phyloP scores from a whole-genome alignment of 2,888 invertebrate genomes.

The Busseola fusca region DNA sequence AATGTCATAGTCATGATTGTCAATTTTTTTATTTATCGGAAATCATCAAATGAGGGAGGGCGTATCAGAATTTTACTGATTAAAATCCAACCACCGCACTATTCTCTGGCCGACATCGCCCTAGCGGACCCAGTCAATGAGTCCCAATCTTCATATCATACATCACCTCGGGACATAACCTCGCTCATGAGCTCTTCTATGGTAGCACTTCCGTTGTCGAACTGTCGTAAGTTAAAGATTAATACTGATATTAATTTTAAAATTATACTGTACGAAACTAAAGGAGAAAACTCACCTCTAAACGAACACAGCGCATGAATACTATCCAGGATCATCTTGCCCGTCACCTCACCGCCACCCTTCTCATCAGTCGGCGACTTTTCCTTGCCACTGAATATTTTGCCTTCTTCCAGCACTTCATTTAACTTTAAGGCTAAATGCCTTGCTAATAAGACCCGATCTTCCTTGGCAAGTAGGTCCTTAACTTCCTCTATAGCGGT shows the following conservation, averaged over 20 bases:
- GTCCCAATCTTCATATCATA: not conserved
- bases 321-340: slow-evolving; percentile 88
- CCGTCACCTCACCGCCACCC: slow-evolving; percentile 81
- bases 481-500: slow-evolving; percentile 90
- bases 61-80: too few relatives aligned
- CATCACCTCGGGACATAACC: not conserved
- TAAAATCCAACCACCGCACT: too few relatives aligned
- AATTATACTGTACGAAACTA: not conserved
- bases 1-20: not conserved
- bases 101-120: too few relatives aligned
- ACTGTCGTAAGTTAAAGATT: not conserved
- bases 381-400: slow-evolving; percentile 80
- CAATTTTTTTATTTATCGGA: too few relatives aligned
- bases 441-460: slow-evolving; percentile 90
- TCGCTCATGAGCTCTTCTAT: not conserved
- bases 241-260: not conserved
- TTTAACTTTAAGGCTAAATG: slow-evolving; percentile 91
- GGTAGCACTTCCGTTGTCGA: not conserved
- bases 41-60: too few relatives aligned
- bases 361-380: slow-evolving; percentile 80
- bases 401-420: slow-evolving; percentile 90
- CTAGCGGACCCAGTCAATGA: not conserved
- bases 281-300: slow-evolving; percentile 72
- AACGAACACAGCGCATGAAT: slow-evolving; percentile 87
- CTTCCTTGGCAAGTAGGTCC: slow-evolving; percentile 89